These are phyloP conservation scores for Diplolepis rosae DNA, from an alignment of 2,888 invertebrate species.

Conservation along the genomic window DNA sequence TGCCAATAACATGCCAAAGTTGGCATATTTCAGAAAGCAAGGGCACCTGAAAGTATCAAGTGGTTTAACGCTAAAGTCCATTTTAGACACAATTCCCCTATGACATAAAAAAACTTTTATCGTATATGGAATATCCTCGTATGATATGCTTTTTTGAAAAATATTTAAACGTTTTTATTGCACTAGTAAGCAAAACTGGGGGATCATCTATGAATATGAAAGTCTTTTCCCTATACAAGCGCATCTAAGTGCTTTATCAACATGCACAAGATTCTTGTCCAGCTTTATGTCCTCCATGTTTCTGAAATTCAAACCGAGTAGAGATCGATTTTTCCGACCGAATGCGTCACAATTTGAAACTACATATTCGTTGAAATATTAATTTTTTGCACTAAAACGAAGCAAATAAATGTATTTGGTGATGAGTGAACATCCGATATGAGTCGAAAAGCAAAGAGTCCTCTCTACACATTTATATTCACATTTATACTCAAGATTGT, in stretches of 20 bases:
- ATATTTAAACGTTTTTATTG: neutral
- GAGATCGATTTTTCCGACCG: too few relatives aligned
- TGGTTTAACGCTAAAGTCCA: too few relatives aligned
- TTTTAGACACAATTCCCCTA: too few relatives aligned
- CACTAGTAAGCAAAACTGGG: slow-evolving; percentile 2
- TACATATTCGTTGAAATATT: slow-evolving; percentile 38
- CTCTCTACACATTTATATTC: slow-evolving; percentile 36
- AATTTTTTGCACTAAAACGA: too few relatives aligned
- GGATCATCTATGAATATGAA: neutral
- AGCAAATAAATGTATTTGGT: slow-evolving; percentile 36
- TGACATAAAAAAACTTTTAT: neutral
- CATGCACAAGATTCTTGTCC: neutral
- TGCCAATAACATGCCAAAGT: too few relatives aligned
- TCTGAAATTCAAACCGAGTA: neutral
- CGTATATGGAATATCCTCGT: neutral
- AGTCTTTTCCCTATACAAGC: neutral
- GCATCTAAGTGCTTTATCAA: slow-evolving; percentile 12
- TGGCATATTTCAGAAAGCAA: too few relatives aligned
- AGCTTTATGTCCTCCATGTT: neutral
- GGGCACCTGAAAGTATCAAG: too few relatives aligned
- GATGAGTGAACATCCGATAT: slow-evolving; percentile 18
- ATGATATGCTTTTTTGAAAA: neutral
- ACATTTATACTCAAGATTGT: slow-evolving; percentile 38
- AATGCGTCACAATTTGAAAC: too few relatives aligned
- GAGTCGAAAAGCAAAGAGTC: slow-evolving; percentile 23